A percentile compares a stretch with the other conserved stretches of the same genome.
These are phyloP conservation scores for Aphelenchoides besseyi DNA, from an alignment of 1,140 invertebrate genomes.

Conservation along the genomic window DNA sequence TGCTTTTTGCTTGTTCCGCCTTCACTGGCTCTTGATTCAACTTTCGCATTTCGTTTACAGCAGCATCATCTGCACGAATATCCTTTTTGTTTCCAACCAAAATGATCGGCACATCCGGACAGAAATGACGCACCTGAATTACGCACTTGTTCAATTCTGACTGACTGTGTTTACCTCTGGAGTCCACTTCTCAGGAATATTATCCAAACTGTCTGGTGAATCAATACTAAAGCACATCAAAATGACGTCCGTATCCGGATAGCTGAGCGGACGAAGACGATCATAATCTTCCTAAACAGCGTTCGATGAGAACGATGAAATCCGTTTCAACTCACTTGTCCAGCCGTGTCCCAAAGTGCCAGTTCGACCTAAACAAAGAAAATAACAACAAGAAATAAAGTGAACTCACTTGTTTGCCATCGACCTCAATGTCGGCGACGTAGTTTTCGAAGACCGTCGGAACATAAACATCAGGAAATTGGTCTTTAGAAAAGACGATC, in stretches of 20 bases:
- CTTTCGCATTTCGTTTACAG: slow-evolving; percentile 20
- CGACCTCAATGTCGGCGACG: slow-evolving; percentile 47
- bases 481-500: slow-evolving; percentile 65
- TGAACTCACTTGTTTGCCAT: slow-evolving; percentile 43
- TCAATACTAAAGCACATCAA: slow-evolving; percentile 35
- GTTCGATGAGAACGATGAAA: too few species aligned
- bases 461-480: slow-evolving; percentile 64
- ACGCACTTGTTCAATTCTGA: background rate
- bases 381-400: slow-evolving; percentile 11
- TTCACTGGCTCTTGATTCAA: slow-evolving; percentile 26
- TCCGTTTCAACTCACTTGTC: too few species aligned
- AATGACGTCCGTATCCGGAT: slow-evolving; percentile 91
- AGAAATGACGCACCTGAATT: slow-evolving; percentile 64
- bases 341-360: slow-evolving; percentile 95
- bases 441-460: slow-evolving; percentile 61
- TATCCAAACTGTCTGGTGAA: slow-evolving; percentile 23
- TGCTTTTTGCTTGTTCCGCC: slow-evolving; percentile 17
- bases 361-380: slow-evolving; percentile 71
- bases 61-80: slow-evolving; percentile 30
- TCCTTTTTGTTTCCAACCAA: slow-evolving; percentile 66
- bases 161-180: slow-evolving; percentile 13
- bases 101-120: slow-evolving; percentile 65
- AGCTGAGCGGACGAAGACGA: slow-evolving; percentile 85
- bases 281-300: slow-evolving; percentile 66
- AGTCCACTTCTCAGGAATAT: slow-evolving; percentile 31